Percentiles rank a stretch among this genome's conserved stretches.
Evolutionary conservation across 2,888 invertebrate genomes (phyloP).

Genomic region (Dolichomitus sp.): DNA sequence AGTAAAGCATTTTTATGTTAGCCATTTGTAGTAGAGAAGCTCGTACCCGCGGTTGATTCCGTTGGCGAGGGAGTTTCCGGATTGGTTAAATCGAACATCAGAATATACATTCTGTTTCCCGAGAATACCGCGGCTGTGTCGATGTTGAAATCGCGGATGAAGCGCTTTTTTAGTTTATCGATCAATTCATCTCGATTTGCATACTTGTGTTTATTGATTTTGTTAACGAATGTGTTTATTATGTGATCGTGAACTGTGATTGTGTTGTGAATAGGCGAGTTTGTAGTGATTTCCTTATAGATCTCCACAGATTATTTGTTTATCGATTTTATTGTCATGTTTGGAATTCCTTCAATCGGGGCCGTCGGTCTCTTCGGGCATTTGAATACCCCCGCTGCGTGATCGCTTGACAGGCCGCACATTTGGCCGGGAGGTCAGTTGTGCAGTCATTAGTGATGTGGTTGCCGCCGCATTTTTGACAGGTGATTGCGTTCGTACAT

Average conservation of each 20-base stretch:
- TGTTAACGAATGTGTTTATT: background rate
- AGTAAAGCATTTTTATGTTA: background rate
- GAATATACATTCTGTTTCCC: background rate
- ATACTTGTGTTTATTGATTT: constrained; percentile 15
- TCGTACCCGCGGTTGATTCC: background rate
- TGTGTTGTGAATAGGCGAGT: background rate
- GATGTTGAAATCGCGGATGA: background rate
- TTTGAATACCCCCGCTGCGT: constrained; percentile 6
- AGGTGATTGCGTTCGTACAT: background rate
- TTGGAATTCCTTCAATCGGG: background rate
- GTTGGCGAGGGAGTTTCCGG: background rate
- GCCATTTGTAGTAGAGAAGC: background rate
- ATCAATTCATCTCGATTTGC: background rate
- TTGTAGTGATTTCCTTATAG: background rate
- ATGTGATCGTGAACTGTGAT: constrained; percentile 10
- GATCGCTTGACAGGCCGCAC: background rate
- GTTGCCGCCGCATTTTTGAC: background rate
- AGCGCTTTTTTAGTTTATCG: constrained; percentile 7
- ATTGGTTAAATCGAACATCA: constrained; percentile 13
- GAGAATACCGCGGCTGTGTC: background rate
- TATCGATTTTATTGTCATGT: background rate
- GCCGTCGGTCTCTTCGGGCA: background rate
- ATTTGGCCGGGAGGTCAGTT: background rate
- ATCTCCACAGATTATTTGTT: constrained; percentile 1
- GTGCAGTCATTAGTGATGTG: background rate